Percentiles rank a stretch among this genome's conserved stretches.
These are phyloP conservation scores for Meteorus cinctellus DNA, from an alignment of 2,888 invertebrate species.

Conservation along the genomic window DNA sequence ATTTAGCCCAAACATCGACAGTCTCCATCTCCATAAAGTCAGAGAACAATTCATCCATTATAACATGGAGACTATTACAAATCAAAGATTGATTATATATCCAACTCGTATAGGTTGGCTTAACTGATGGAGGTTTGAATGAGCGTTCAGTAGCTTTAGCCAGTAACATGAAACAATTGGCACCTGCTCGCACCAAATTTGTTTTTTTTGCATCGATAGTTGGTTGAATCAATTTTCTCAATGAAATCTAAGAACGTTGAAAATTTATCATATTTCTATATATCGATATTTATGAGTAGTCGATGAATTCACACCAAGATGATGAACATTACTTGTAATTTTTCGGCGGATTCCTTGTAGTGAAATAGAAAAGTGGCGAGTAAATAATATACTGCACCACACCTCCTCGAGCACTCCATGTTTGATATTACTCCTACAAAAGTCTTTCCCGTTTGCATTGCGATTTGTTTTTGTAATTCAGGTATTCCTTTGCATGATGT, in stretches of 20 bases:
- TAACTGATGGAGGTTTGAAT: slow-evolving; percentile 60
- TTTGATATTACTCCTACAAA: slow-evolving; percentile 58
- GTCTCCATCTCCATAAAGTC: slow-evolving; percentile 58
- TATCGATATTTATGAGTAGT: too few relatives aligned
- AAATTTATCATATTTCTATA: neutral
- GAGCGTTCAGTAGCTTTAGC: slow-evolving; percentile 62
- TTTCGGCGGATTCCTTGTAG: slow-evolving; percentile 66
- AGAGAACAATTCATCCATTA: slow-evolving; percentile 65
- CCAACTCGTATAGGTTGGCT: slow-evolving; percentile 56
- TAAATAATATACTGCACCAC: slow-evolving; percentile 59
- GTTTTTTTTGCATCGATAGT: slow-evolving; percentile 60
- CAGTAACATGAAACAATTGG: slow-evolving; percentile 64
- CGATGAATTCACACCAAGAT: neutral
- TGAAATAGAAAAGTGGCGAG: slow-evolving; percentile 63
- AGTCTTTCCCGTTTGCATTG: slow-evolving; percentile 65
- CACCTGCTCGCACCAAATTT: slow-evolving; percentile 60
- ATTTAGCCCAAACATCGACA: slow-evolving; percentile 54
- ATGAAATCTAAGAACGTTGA: slow-evolving; percentile 55
- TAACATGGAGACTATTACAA: slow-evolving; percentile 64
- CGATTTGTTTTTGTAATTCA: slow-evolving; percentile 67
- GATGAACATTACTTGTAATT: slow-evolving; percentile 59
- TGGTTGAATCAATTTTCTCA: slow-evolving; percentile 60
- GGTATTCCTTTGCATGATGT: slow-evolving; percentile 59
- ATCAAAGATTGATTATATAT: slow-evolving; percentile 61
- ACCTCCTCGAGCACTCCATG: slow-evolving; percentile 48